Evolutionary conservation across 2,888 invertebrate genomes (phyloP).

Genomic region (Torymus auratus): DNA sequence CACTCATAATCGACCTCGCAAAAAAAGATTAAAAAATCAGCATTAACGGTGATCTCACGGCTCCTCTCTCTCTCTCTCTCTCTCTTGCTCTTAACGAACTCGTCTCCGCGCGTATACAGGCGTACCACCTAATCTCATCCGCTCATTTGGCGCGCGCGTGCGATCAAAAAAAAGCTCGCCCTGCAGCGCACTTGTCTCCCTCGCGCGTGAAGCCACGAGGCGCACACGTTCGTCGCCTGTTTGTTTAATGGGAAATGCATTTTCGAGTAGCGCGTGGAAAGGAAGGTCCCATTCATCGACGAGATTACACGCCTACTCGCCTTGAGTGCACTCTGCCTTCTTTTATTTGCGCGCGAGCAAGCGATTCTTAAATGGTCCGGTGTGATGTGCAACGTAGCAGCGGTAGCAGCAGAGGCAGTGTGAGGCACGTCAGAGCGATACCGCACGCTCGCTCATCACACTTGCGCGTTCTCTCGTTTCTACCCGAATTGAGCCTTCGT

Average conservation of each 20-base stretch:
- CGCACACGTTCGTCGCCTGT: slow-evolving; percentile 17
- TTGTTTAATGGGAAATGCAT: slow-evolving; percentile 54
- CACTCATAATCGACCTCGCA: not conserved
- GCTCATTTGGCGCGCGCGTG: too few species aligned
- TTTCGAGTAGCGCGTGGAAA: slow-evolving; percentile 19
- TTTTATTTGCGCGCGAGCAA: slow-evolving; percentile 19
- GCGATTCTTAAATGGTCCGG: slow-evolving; percentile 34
- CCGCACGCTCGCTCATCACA: slow-evolving; percentile 31
- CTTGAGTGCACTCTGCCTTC: slow-evolving; percentile 43
- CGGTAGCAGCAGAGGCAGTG: too few species aligned
- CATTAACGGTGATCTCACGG: too few species aligned
- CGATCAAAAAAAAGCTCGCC: too few species aligned
- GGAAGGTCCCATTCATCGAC: not conserved
- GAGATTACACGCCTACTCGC: slow-evolving; percentile 25
- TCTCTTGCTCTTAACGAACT: too few species aligned
- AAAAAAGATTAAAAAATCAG: too few species aligned
- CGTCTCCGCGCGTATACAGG: too few species aligned
- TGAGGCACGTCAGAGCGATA: slow-evolving; percentile 49
- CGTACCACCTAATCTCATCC: not conserved
- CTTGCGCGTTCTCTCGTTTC: not conserved
- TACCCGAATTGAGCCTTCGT: not conserved
- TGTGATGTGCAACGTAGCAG: too few species aligned
- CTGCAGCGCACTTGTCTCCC: too few species aligned
- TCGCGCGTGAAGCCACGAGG: too few species aligned
- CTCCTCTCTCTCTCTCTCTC: too few species aligned